These are phyloP conservation scores for Momotus momota DNA, from an alignment of 2,797 vertebrate species.

Conservation along the genomic window DNA sequence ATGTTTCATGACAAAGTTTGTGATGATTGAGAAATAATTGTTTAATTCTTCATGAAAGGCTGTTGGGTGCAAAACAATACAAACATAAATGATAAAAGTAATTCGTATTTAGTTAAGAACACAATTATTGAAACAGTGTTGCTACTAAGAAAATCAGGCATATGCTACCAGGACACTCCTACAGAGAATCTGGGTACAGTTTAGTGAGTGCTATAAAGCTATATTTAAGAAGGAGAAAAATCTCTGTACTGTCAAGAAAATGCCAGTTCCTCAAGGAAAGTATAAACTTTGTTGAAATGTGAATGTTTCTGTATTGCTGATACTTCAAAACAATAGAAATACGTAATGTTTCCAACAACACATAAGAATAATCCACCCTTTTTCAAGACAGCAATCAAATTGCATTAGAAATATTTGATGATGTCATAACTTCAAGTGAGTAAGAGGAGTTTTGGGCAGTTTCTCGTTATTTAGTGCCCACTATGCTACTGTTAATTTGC, in stretches of 20 bases:
- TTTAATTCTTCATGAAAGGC: not conserved
- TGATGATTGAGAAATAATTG: not conserved
- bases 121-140: not conserved
- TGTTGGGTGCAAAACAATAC: not conserved
- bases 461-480: slow-evolving; percentile 13
- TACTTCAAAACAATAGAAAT: not conserved
- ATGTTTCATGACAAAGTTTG: not conserved
- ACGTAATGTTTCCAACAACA: not conserved
- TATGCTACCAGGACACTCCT: not conserved
- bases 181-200: not conserved
- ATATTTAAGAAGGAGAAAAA: not conserved
- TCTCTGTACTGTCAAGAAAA: not conserved
- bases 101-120: not conserved
- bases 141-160: not conserved
- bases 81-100: not conserved
- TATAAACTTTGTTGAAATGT: not conserved
- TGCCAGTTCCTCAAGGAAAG: not conserved
- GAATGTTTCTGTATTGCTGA: not conserved
- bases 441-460: not conserved
- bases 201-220: not conserved
- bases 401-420: not conserved
- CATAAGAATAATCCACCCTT: not conserved
- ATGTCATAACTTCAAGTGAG: not conserved
- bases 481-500: not conserved
- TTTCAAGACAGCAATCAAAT: not conserved